phyloP scores from a whole-genome alignment of 2,888 invertebrate genomes.

The Crocallis elinguaria region DNA sequence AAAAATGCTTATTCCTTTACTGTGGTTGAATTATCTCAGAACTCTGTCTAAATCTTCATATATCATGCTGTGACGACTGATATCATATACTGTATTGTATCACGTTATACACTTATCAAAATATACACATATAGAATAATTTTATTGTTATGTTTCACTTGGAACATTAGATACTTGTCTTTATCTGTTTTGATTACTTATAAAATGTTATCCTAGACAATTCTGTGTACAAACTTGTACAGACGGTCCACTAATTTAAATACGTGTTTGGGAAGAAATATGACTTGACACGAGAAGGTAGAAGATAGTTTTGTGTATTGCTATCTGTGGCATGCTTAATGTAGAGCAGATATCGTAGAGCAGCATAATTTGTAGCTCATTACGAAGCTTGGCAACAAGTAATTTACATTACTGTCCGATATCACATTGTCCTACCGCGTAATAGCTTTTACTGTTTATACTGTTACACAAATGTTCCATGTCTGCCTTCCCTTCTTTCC shows the following conservation, averaged over 20 bases:
- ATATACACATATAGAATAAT: conserved; percentile 47
- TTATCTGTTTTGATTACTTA: background rate
- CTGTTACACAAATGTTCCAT: background rate
- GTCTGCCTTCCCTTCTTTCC: background rate
- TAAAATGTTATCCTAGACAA: conserved; percentile 3
- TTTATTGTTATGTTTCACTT: conserved; percentile 51
- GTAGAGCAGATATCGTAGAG: background rate
- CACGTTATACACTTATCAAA: conserved; percentile 44
- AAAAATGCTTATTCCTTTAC: background rate
- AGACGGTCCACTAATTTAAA: conserved; percentile 29
- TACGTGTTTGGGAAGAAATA: background rate
- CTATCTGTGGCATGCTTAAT: background rate
- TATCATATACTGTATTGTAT: conserved; percentile 71
- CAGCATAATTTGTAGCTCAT: too few relatives aligned
- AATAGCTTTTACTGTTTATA: background rate
- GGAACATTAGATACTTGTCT: conserved; percentile 45
- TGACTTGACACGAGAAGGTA: background rate
- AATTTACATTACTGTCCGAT: too few relatives aligned
- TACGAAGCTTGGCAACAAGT: too few relatives aligned
- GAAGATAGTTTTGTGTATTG: background rate
- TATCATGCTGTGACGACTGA: conserved; percentile 61
- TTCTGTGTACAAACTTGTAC: conserved; percentile 16
- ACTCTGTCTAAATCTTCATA: conserved; percentile 56
- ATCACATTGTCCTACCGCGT: too few relatives aligned
- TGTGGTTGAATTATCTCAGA: conserved; percentile 27